These are phyloP conservation scores for Aphrophora alni DNA, from an alignment of 2,888 invertebrate genomes.

Conservation along the genomic window DNA sequence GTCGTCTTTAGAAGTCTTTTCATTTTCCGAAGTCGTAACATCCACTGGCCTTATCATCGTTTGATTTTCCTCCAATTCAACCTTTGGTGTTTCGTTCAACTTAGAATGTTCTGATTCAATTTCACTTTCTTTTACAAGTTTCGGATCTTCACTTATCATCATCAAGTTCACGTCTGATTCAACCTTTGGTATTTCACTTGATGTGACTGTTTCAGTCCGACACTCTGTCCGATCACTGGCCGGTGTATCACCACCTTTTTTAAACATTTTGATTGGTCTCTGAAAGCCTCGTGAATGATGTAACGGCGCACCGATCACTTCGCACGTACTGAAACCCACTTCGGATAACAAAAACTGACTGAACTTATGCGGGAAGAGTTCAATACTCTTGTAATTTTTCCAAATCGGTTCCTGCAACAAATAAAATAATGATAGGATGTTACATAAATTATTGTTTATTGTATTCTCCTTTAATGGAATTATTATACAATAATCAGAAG, in stretches of 20 bases:
- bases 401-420: slow-evolving; percentile 79
- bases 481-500: too few species aligned
- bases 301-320: slow-evolving; percentile 79
- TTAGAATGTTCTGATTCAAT: not conserved
- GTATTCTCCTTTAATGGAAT: too few species aligned
- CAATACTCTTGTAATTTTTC: slow-evolving; percentile 83
- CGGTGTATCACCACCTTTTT: slow-evolving; percentile 48
- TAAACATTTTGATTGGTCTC: slow-evolving; percentile 68
- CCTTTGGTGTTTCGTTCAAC: not conserved
- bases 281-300: slow-evolving; percentile 90
- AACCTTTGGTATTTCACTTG: not conserved
- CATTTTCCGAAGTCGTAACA: not conserved
- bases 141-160: not conserved
- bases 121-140: not conserved
- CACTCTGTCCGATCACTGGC: not conserved
- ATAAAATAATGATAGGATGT: slow-evolving; percentile 42
- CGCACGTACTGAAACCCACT: slow-evolving; percentile 91
- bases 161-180: not conserved
- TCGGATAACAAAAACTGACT: slow-evolving; percentile 91
- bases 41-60: not conserved
- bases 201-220: not conserved
- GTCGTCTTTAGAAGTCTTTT: not conserved
- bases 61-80: not conserved
- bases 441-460: too few species aligned
- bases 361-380: slow-evolving; percentile 91